These are phyloP conservation scores for Bursaphelenchus mucronatus DNA, from an alignment of 1,140 invertebrate species.

Conservation along the genomic window DNA sequence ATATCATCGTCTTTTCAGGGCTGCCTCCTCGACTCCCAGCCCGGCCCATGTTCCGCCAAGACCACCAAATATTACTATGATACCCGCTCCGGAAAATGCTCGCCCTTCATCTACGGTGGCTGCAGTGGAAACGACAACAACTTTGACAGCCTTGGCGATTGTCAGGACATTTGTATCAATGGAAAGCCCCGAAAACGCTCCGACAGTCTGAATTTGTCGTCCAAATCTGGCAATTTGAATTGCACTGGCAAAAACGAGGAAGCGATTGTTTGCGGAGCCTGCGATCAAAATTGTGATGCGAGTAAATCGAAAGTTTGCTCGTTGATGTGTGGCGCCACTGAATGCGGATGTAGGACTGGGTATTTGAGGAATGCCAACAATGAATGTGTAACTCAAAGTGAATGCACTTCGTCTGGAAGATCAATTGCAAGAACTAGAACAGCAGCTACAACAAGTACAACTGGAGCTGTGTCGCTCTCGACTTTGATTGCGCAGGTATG, in stretches of 20 bases:
- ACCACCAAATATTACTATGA: slow-evolving; percentile 29
- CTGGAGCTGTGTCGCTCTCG: background rate
- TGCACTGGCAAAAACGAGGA: slow-evolving; percentile 27
- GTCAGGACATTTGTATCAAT: slow-evolving; percentile 40
- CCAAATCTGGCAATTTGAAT: slow-evolving; percentile 7
- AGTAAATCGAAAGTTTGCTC: slow-evolving; percentile 26
- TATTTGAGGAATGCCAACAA: slow-evolving; percentile 31
- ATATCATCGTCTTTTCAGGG: slow-evolving; percentile 24
- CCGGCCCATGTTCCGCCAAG: slow-evolving; percentile 20
- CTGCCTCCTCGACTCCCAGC: slow-evolving; percentile 21
- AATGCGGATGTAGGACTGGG: slow-evolving; percentile 37
- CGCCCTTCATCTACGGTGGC: slow-evolving; percentile 54
- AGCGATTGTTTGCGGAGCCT: slow-evolving; percentile 30
- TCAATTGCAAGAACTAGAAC: background rate
- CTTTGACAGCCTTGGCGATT: slow-evolving; percentile 39
- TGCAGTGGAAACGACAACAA: slow-evolving; percentile 58
- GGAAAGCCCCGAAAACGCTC: slow-evolving; percentile 18
- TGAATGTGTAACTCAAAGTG: slow-evolving; percentile 22
- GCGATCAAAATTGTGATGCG: slow-evolving; percentile 27
- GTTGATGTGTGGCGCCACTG: slow-evolving; percentile 25
- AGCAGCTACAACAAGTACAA: background rate
- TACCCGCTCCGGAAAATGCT: slow-evolving; percentile 27
- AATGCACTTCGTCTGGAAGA: slow-evolving; percentile 12
- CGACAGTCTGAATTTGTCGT: slow-evolving; percentile 15
- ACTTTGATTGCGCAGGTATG: too few species aligned